These are phyloP conservation scores for Sinocyclocheilus anophthalmus DNA, from an alignment of 2,113 vertebrate species.

Conservation along the genomic window DNA sequence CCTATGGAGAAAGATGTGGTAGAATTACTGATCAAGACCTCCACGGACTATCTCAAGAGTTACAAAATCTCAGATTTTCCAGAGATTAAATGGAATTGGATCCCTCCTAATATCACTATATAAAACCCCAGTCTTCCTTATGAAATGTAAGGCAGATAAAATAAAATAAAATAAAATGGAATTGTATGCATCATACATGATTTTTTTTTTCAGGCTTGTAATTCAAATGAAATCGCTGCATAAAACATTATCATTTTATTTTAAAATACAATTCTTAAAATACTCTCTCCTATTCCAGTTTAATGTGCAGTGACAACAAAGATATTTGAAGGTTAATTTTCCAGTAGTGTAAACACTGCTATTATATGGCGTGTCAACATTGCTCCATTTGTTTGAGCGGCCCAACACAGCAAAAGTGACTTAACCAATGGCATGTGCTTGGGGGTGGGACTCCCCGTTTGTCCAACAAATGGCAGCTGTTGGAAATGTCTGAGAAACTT, in stretches of 20 bases:
- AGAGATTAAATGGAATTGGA: neutral
- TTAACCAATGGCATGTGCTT: neutral
- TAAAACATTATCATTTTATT: too few species aligned
- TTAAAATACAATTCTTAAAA: too few species aligned
- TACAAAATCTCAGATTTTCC: neutral
- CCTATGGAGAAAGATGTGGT: conserved; percentile 58
- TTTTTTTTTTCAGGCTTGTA: too few species aligned
- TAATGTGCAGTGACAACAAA: neutral
- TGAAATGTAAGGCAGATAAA: neutral
- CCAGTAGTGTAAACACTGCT: neutral
- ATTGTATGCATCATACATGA: too few species aligned
- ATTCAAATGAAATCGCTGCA: too few species aligned
- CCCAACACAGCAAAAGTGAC: neutral
- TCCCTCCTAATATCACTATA: neutral
- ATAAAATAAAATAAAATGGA: too few species aligned
- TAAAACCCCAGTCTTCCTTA: neutral
- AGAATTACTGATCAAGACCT: neutral
- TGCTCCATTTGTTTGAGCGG: neutral
- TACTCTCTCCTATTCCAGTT: neutral
- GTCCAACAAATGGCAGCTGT: neutral
- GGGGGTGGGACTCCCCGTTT: too few species aligned
- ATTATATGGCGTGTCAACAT: neutral
- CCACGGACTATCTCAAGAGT: neutral
- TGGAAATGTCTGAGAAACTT: neutral
- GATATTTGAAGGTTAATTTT: neutral